Evolutionary conservation across 2,797 vertebrate species (phyloP).

Genomic region (Neostethus bicornis): DNA sequence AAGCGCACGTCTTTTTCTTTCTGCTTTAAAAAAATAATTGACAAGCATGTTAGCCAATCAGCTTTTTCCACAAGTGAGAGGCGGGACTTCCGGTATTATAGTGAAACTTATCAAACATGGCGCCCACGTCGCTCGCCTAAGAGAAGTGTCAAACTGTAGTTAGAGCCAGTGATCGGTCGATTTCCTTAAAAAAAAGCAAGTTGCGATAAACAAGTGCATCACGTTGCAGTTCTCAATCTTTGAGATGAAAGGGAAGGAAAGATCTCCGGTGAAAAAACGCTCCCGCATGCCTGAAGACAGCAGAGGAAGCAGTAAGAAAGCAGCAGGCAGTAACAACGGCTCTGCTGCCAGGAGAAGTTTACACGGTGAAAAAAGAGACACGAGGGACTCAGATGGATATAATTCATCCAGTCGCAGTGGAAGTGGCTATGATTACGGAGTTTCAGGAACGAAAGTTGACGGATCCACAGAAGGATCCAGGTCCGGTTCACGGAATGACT

Average conservation of each 20-base stretch:
- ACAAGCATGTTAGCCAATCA: constrained; percentile 48
- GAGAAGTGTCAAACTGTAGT: constrained; percentile 26
- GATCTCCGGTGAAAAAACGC: constrained; percentile 93
- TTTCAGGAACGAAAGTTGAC: constrained; percentile 70
- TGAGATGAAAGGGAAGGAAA: constrained; percentile 94
- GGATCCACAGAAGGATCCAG: constrained; percentile 65
- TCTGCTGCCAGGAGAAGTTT: constrained; percentile 72
- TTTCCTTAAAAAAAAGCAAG: background rate
- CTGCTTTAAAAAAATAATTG: constrained; percentile 7
- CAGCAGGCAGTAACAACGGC: constrained; percentile 70
- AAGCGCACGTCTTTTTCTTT: constrained; percentile 38
- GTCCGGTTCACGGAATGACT: constrained; percentile 71
- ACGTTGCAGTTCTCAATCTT: background rate
- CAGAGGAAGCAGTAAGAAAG: constrained; percentile 83
- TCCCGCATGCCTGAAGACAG: constrained; percentile 87
- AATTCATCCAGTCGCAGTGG: constrained; percentile 71
- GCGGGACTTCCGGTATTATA: constrained; percentile 57
- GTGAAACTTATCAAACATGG: constrained; percentile 64
- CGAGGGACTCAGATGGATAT: constrained; percentile 64
- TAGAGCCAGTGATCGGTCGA: constrained; percentile 17
- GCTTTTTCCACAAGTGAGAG: constrained; percentile 2
- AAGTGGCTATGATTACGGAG: constrained; percentile 80
- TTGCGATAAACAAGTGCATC: background rate
- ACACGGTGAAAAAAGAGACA: constrained; percentile 81
- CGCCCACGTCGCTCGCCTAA: constrained; percentile 41